Evolutionary conservation across 2,888 invertebrate species (phyloP).

Genomic region (Cheilosia scutellata): DNA sequence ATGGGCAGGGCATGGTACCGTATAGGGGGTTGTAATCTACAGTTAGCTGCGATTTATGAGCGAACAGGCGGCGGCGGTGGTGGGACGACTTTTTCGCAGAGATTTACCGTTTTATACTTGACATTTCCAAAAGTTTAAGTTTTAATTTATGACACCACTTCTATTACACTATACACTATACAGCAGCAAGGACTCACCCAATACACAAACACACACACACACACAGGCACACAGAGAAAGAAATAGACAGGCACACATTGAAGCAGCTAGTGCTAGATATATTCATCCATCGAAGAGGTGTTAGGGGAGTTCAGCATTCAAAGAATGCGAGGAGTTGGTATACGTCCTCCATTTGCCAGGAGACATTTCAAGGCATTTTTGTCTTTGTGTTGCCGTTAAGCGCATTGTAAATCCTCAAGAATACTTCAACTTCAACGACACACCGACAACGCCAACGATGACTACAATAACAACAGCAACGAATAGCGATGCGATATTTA

Average conservation of each 20-base stretch:
- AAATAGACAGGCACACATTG: not conserved
- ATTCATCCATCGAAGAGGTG: constrained; percentile 58
- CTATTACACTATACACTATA: constrained; percentile 79
- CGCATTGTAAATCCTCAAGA: constrained; percentile 76
- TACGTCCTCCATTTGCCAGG: constrained; percentile 58
- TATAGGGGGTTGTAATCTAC: constrained; percentile 76
- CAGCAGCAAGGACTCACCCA: constrained; percentile 62
- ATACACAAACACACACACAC: constrained; percentile 33
- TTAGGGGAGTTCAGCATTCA: constrained; percentile 55
- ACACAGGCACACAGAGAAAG: not conserved
- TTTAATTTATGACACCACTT: constrained; percentile 84
- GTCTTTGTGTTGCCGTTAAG: constrained; percentile 68
- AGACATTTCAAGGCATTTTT: constrained; percentile 66
- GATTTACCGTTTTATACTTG: constrained; percentile 84
- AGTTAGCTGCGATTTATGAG: constrained; percentile 75
- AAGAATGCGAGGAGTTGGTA: constrained; percentile 63
- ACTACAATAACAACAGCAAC: constrained; percentile 11
- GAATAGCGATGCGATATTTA: constrained; percentile 67
- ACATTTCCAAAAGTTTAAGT: constrained; percentile 84
- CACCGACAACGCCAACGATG: constrained; percentile 42
- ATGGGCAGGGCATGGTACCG: constrained; percentile 27
- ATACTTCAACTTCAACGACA: constrained; percentile 74
- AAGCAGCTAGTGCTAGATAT: constrained; percentile 22
- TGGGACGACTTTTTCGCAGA: constrained; percentile 79
- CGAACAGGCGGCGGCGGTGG: constrained; percentile 46